These are phyloP conservation scores for Gryon sp. DNA, from an alignment of 1,140 invertebrate genomes.

Conservation along the genomic window DNA sequence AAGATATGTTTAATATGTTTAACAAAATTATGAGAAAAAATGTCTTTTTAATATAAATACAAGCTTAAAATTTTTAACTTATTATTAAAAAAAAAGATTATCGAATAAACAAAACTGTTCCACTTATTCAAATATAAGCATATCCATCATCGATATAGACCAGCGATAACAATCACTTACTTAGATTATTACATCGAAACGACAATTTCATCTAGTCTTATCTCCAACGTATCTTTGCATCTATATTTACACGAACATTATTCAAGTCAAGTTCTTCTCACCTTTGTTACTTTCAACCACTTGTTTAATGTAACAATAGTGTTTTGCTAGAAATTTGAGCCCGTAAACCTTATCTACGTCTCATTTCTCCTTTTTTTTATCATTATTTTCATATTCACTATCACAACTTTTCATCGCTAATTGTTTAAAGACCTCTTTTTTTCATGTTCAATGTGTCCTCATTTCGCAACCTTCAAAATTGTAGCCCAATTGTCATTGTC, in stretches of 20 bases:
- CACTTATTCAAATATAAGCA: too few species aligned
- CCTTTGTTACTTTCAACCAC: slow-evolving; percentile 31
- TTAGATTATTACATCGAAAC: too few species aligned
- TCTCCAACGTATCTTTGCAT: slow-evolving; percentile 26
- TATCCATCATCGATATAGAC: too few species aligned
- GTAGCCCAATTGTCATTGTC: slow-evolving; percentile 48
- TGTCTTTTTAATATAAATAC: too few species aligned
- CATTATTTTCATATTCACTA: slow-evolving; percentile 46
- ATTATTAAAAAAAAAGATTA: too few species aligned
- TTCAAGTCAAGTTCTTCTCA: slow-evolving; percentile 2
- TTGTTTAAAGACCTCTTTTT: slow-evolving; percentile 30
- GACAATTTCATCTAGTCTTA: slow-evolving; percentile 15
- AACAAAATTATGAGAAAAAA: too few species aligned
- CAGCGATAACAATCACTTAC: too few species aligned
- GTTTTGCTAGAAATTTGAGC: slow-evolving; percentile 30
- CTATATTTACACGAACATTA: slow-evolving; percentile 36
- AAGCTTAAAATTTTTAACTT: too few species aligned
- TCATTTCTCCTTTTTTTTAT: slow-evolving; percentile 17
- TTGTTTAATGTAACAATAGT: slow-evolving; percentile 40
- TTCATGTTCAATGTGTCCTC: slow-evolving; percentile 49
- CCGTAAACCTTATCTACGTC: slow-evolving; percentile 2
- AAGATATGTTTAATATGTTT: too few species aligned
- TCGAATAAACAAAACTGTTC: too few species aligned
- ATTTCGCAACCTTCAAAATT: slow-evolving; percentile 48
- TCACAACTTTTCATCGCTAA: slow-evolving; percentile 35